These are phyloP conservation scores for Doryteuthis pealeii DNA, from an alignment of 1,140 invertebrate genomes.

Conservation along the genomic window DNA sequence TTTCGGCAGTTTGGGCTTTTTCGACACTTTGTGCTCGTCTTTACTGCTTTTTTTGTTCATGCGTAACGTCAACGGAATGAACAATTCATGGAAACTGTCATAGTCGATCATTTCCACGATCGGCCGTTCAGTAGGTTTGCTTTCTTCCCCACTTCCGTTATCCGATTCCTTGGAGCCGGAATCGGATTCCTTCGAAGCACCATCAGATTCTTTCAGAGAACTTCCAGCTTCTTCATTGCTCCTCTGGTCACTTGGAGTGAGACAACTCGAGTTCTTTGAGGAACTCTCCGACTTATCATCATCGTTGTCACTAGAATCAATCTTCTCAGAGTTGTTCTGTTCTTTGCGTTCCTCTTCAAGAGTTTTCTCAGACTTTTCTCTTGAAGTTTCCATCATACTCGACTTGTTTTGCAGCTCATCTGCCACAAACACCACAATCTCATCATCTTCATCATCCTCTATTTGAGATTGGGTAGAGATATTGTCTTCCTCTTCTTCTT, in stretches of 20 bases:
- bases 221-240: slow-evolving; percentile 42
- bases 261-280: slow-evolving; percentile 30
- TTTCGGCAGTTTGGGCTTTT: background rate
- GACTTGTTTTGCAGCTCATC: background rate
- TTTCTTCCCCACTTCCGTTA: slow-evolving; percentile 14
- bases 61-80: slow-evolving; percentile 27
- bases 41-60: background rate
- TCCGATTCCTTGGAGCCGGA: slow-evolving; percentile 12
- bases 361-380: background rate
- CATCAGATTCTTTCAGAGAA: slow-evolving; percentile 43
- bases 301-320: slow-evolving; percentile 6
- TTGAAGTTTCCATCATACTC: background rate
- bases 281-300: slow-evolving; percentile 32
- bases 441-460: background rate
- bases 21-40: too few species aligned
- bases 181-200: slow-evolving; percentile 16
- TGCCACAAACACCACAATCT: background rate
- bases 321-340: background rate
- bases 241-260: slow-evolving; percentile 40
- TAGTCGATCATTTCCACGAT: background rate
- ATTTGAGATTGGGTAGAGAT: background rate
- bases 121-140: background rate
- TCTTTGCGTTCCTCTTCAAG: background rate
- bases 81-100: slow-evolving; percentile 22
- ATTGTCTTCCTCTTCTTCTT: background rate